Conservation (phyloP, 2,113 vertebrate species). For the Danionella cerebrum region DNA sequence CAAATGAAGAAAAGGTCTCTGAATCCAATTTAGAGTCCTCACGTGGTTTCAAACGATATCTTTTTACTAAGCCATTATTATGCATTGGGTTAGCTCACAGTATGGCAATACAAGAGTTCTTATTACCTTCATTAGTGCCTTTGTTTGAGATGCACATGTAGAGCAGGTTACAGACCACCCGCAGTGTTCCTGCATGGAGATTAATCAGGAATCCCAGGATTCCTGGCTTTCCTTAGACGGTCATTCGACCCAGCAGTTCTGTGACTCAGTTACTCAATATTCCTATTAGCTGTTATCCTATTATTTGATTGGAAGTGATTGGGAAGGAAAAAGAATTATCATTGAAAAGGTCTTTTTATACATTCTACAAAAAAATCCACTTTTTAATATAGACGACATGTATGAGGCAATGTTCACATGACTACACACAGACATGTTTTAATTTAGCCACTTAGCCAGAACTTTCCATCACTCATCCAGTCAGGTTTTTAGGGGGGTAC, state of each 20-base stretch:
- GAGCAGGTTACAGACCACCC: slow-evolving; percentile 60
- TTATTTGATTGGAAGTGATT: no score
- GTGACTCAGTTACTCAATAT: slow-evolving; percentile 42
- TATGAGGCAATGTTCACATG: slow-evolving; percentile 34
- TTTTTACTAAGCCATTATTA: slow-evolving; percentile 38
- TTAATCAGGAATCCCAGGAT: slow-evolving; percentile 57
- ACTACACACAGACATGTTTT: slow-evolving; percentile 43
- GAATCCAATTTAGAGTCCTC: background rate
- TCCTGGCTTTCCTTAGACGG: slow-evolving; percentile 41
- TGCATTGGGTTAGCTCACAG: slow-evolving; percentile 1
- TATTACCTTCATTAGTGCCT: slow-evolving; percentile 61
- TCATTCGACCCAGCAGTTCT: slow-evolving; percentile 54
- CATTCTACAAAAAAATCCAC: no score
- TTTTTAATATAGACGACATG: no score
- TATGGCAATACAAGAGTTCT: slow-evolving; percentile 56
- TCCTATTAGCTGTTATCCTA: slow-evolving; percentile 39
- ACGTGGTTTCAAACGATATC: slow-evolving; percentile 48
- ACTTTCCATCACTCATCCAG: slow-evolving; percentile 42
- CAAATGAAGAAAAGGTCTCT: background rate
- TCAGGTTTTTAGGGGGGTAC: slow-evolving; percentile 46
- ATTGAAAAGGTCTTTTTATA: no score
- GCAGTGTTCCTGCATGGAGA: slow-evolving; percentile 50
- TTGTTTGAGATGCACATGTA: slow-evolving; percentile 40
- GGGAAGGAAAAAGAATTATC: background rate
- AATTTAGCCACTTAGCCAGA: slow-evolving; percentile 50